phyloP scores from a whole-genome alignment of 2,797 vertebrate species.

The Chelmon rostratus region DNA sequence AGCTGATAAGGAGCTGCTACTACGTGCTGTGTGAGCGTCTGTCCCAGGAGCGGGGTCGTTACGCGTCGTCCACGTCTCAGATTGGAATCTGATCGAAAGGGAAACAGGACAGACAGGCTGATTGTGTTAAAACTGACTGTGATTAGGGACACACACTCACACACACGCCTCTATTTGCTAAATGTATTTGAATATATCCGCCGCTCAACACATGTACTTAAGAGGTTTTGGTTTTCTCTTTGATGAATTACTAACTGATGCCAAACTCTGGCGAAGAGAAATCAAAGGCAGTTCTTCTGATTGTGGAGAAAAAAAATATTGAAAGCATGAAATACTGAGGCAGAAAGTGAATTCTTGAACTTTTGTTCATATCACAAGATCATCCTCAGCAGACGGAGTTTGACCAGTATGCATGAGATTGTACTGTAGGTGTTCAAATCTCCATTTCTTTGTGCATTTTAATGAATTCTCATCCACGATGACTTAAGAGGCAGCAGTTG shows the following conservation, averaged over 20 bases:
- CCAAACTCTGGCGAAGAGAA: background rate
- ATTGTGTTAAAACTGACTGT: slow-evolving; percentile 26
- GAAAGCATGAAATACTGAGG: background rate
- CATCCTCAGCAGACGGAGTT: background rate
- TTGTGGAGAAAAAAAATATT: background rate
- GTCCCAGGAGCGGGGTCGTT: slow-evolving; percentile 22
- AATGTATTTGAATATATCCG: background rate
- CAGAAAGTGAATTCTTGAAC: background rate
- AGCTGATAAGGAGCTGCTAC: slow-evolving; percentile 57
- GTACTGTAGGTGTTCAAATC: background rate
- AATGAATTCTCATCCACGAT: background rate
- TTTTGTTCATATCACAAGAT: background rate
- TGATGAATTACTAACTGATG: background rate
- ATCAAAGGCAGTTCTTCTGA: background rate
- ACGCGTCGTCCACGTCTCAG: slow-evolving; percentile 42
- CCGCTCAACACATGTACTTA: background rate
- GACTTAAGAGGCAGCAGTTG: background rate
- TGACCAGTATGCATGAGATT: background rate
- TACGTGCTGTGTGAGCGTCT: slow-evolving; percentile 14
- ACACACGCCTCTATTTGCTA: background rate
- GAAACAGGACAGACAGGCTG: slow-evolving; percentile 31
- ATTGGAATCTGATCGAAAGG: slow-evolving; percentile 57
- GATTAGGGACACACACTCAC: slow-evolving; percentile 11
- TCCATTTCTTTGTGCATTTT: background rate
- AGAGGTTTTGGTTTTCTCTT: background rate